Evolutionary conservation across 2,113 vertebrate species (phyloP).

Genomic region (Anguilla japonica): DNA sequence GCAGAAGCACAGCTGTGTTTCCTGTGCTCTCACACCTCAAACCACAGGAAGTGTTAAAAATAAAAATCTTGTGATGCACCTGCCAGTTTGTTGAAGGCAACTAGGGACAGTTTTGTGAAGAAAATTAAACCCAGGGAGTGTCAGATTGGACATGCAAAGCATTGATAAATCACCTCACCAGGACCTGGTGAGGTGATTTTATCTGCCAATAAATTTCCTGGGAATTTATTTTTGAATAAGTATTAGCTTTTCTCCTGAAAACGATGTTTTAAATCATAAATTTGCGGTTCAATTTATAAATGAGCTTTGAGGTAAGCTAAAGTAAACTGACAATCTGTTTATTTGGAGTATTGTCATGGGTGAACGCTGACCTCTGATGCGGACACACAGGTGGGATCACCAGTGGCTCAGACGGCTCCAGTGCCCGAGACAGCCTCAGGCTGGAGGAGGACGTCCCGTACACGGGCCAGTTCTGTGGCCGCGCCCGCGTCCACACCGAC

Average conservation of each 20-base stretch:
- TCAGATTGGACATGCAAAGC: not conserved
- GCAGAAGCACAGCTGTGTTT: not conserved
- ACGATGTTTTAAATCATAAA: too few species aligned
- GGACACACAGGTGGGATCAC: slow-evolving; percentile 81
- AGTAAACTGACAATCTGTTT: not conserved
- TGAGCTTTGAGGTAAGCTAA: not conserved
- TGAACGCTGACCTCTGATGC: slow-evolving; percentile 27
- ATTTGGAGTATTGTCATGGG: slow-evolving; percentile 66
- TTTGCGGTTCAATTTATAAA: too few species aligned
- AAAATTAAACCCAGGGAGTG: not conserved
- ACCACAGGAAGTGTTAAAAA: not conserved
- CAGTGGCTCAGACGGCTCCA: slow-evolving; percentile 81
- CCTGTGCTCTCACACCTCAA: not conserved
- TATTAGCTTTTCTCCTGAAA: too few species aligned
- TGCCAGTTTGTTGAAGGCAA: not conserved
- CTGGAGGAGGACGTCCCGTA: slow-evolving; percentile 83
- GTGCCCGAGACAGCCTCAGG: slow-evolving; percentile 83
- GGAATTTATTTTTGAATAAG: too few species aligned
- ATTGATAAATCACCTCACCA: too few species aligned
- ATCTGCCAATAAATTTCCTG: too few species aligned
- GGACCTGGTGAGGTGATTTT: too few species aligned
- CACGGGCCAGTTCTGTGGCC: slow-evolving; percentile 85
- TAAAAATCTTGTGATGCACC: not conserved
- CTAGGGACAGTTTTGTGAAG: not conserved
- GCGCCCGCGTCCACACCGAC: slow-evolving; percentile 89